A percentile compares a stretch with the other conserved stretches of the same genome.
Evolutionary conservation across 2,888 invertebrate species (phyloP).

Genomic region (Cactoblastis cactorum): DNA sequence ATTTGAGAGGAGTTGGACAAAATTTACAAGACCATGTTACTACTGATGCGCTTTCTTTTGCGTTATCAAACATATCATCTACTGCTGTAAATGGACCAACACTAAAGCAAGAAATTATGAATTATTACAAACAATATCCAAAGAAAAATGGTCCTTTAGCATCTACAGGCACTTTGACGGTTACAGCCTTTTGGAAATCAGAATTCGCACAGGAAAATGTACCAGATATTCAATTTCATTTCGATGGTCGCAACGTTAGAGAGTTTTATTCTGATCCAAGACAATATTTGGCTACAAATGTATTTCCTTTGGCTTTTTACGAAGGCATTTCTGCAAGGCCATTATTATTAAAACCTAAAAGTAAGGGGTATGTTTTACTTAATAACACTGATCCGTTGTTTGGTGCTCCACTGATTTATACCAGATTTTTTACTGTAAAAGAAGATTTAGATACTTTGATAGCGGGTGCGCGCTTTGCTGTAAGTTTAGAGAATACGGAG

Average conservation of each 20-base stretch:
- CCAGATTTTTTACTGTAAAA: conserved; percentile 82
- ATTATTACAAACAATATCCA: conserved; percentile 54
- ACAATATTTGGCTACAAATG: conserved; percentile 61
- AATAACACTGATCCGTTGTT: conserved; percentile 84
- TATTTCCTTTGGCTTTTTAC: conserved; percentile 81
- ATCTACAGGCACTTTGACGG: conserved; percentile 74
- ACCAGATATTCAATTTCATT: conserved; percentile 84
- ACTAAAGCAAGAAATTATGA: conserved; percentile 58
- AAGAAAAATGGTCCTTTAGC: conserved; percentile 75
- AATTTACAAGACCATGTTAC: conserved; percentile 89
- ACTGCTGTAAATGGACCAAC: conserved; percentile 60
- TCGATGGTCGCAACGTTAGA: conserved; percentile 78
- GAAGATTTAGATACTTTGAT: conserved; percentile 82
- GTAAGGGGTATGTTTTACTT: conserved; percentile 81
- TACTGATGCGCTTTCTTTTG: conserved; percentile 70
- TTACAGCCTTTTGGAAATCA: conserved; percentile 81
- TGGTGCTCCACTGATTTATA: conserved; percentile 85
- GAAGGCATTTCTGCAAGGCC: conserved; percentile 81
- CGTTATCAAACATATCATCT: conserved; percentile 75
- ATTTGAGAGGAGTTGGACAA: conserved; percentile 82
- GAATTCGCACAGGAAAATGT: conserved; percentile 57
- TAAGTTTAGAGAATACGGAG: conserved; percentile 79
- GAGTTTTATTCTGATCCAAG: conserved; percentile 81
- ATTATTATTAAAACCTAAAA: conserved; percentile 81
- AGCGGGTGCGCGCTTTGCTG: conserved; percentile 79